A percentile compares a stretch with the other conserved stretches of the same genome.
Evolutionary conservation across 2,113 vertebrate species (phyloP).

Genomic region (Chloropsis hardwickii): DNA sequence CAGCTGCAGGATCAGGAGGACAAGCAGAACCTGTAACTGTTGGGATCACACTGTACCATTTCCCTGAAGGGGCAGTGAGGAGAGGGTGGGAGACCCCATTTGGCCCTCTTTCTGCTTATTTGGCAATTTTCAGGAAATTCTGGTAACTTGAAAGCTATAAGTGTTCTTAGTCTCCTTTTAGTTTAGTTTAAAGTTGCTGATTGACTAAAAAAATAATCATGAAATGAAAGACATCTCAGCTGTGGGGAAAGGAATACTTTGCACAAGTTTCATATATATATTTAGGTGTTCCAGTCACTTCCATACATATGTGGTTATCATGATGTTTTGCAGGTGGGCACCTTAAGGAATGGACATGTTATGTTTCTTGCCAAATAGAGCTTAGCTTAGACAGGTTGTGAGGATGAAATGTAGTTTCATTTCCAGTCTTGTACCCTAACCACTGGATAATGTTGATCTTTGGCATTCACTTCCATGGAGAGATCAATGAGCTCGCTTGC

Average conservation of each 20-base stretch:
- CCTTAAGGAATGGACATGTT: neutral
- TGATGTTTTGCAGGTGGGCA: neutral
- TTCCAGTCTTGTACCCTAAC: neutral
- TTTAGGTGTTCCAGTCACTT: neutral
- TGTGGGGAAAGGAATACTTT: neutral
- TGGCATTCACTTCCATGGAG: neutral
- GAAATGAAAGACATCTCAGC: neutral
- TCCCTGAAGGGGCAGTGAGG: neutral
- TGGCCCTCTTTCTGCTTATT: neutral
- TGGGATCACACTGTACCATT: neutral
- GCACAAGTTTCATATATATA: neutral
- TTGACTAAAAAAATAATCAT: neutral
- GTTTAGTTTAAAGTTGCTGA: neutral
- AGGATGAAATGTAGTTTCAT: neutral
- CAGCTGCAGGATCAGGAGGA: neutral
- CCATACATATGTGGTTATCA: neutral
- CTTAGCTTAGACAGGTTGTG: neutral
- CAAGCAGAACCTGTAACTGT: neutral
- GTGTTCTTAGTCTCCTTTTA: neutral
- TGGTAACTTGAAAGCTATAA: neutral
- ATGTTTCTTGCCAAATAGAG: neutral
- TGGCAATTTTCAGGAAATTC: neutral
- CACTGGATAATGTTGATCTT: neutral
- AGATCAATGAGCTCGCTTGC: neutral
- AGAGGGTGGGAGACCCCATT: neutral